phyloP scores from a whole-genome alignment of 2,113 vertebrate genomes.

The Xiphorhynchus elegans region DNA sequence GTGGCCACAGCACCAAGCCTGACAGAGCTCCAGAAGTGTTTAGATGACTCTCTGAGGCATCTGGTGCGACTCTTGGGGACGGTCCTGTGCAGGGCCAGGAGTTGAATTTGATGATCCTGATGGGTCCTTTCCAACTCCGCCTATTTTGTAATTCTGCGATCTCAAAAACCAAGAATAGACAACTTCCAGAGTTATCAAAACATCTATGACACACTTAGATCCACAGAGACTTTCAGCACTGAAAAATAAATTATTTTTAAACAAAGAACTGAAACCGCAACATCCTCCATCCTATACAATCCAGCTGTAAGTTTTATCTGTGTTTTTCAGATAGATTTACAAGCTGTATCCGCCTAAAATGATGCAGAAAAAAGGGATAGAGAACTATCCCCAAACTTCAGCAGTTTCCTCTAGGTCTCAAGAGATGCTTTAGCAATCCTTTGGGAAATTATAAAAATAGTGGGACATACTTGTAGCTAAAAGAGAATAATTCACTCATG shows the following conservation, averaged over 20 bases:
- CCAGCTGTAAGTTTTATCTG: not conserved
- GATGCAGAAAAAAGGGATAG: not conserved
- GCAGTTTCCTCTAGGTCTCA: not conserved
- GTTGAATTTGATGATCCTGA: not conserved
- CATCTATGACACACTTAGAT: not conserved
- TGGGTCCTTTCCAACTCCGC: not conserved
- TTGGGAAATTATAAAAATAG: conserved; percentile 2
- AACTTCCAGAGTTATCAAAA: not conserved
- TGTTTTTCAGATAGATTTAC: not conserved
- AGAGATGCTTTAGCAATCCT: not conserved
- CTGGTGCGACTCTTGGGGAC: not conserved
- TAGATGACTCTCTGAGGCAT: not conserved
- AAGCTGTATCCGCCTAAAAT: not conserved
- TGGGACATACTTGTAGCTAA: not conserved
- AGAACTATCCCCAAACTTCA: not conserved
- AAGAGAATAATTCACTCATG: not conserved
- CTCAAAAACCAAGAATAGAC: not conserved
- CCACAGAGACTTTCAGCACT: not conserved
- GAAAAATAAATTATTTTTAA: conserved; percentile 4
- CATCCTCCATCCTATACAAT: not conserved
- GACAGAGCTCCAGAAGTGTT: not conserved
- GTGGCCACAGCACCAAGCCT: not conserved
- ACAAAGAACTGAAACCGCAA: not conserved
- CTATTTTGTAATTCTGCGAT: not conserved
- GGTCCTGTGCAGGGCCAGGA: not conserved